Evolutionary conservation across 2,113 vertebrate genomes (phyloP).

Genomic region (Zosterops borbonicus): DNA sequence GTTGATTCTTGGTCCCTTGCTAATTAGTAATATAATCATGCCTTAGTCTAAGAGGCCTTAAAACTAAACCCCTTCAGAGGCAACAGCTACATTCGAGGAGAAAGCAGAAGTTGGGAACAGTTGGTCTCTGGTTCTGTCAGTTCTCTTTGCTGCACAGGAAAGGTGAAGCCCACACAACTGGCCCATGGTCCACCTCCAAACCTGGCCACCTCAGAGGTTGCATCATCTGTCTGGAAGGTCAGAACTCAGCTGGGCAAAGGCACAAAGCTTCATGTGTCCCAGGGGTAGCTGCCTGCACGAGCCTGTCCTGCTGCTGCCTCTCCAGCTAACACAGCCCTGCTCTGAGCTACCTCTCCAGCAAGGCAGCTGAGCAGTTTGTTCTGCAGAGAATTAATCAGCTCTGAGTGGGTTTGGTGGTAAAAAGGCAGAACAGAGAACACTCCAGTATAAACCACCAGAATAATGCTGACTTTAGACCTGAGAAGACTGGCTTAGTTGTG

Average conservation of each 20-base stretch:
- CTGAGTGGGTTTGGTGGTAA: background rate
- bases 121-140: background rate
- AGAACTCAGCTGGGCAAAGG: background rate
- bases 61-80: background rate
- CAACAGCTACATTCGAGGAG: background rate
- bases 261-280: background rate
- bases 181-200: background rate
- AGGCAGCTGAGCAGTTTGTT: background rate
- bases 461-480: background rate
- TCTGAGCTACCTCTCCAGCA: background rate
- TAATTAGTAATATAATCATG: background rate
- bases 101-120: background rate
- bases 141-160: background rate
- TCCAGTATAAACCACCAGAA: background rate
- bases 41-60: background rate
- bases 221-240: background rate
- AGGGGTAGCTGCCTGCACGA: background rate
- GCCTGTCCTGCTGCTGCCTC: constrained; percentile 2
- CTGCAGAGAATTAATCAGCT: background rate
- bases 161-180: background rate
- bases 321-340: background rate
- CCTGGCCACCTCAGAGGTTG: background rate
- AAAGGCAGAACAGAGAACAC: constrained; percentile 5
- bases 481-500: background rate
- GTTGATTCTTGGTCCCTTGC: background rate